Evolutionary conservation across 1,140 invertebrate genomes (phyloP), one percentile per base, ranked within the genome.

Genomic region (Andrena cerasifolii): DNA sequence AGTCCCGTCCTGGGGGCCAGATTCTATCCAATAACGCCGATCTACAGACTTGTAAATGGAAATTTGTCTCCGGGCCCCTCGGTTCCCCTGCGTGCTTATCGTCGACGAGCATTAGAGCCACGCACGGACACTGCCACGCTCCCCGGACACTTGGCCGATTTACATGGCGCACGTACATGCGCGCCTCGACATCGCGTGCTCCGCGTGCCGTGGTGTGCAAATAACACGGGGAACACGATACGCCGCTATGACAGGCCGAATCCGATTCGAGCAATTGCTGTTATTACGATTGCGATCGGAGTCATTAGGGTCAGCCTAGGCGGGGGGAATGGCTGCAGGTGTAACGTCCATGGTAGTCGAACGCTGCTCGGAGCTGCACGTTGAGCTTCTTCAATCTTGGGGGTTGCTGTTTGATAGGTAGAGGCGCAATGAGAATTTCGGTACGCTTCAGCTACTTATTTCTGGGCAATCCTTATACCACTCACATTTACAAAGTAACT

Each of bases 1-100:
- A 47, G 26, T n/a, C 45, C 70, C 21, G 26, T 33, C 74, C 8
- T 40, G 40, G 61, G 31, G 36, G 24, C 8, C 31, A 24, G 73
- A 72, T 61, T 10, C 26, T 49, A 53, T 31, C 53, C 51, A 40
- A 36, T 81, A 70, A 82, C 40, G 71, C 24, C 26, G 33, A 40
- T 26, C 26, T 53, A 49, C 53, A 31, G 65, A 79, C 73, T 88
- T 80, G 78, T 76, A 87, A 80, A 86, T 85, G 72, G 79, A 80
- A 85, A 87, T 83, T 79, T 71, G 51, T 83, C 80, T 70, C 2
- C 45, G 31, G 33, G 26, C 78, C 28, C 16, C 10, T 45, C n/a
- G n/a, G 1, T 47, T 43, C 16, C 43, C 16, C n/a, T 36, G 18
- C 24, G 47, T 40, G 5, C 21, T 49, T 24, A 40, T 56, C 36